These are phyloP conservation scores for Drosophila teissieri DNA, from an alignment of 1,140 invertebrate genomes.

Conservation along the genomic window DNA sequence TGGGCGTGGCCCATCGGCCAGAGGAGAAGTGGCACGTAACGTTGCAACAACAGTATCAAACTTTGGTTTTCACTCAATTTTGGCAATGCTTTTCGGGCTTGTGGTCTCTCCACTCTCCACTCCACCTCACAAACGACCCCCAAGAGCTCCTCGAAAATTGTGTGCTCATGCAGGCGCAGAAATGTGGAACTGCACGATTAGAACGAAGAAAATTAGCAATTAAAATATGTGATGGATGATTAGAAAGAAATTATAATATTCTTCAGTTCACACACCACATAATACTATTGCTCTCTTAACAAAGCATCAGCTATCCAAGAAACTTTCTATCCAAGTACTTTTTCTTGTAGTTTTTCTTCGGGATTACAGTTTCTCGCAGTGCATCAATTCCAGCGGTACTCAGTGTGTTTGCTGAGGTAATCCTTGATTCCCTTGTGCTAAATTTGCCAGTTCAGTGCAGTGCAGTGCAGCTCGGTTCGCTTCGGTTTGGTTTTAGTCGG, in stretches of 20 bases:
- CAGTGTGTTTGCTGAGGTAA: slow-evolving; percentile 53
- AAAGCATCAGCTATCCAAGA: no score
- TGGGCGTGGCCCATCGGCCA: slow-evolving; percentile 55
- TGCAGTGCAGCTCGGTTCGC: slow-evolving; percentile 1
- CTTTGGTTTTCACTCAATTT: slow-evolving; percentile 79
- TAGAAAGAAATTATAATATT: neutral
- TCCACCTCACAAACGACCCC: slow-evolving; percentile 4
- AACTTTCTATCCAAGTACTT: no score
- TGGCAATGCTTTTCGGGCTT: slow-evolving; percentile 44
- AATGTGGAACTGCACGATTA: neutral
- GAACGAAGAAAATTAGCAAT: neutral
- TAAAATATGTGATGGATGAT: neutral
- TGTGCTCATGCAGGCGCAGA: slow-evolving; percentile 8
- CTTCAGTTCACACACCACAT: neutral
- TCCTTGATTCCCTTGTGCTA: slow-evolving; percentile 71
- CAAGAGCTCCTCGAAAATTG: slow-evolving; percentile 49
- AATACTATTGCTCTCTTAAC: no score
- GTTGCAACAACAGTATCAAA: slow-evolving; percentile 66
- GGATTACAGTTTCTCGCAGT: neutral
- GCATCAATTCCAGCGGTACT: slow-evolving; percentile 9
- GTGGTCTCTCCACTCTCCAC: neutral
- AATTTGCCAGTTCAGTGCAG: slow-evolving; percentile 67
- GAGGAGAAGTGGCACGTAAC: slow-evolving; percentile 60
- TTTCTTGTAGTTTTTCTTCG: no score
- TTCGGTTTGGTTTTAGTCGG: slow-evolving; percentile 37